Percentiles rank a stretch among this genome's conserved stretches.
Evolutionary conservation across 2,797 vertebrate genomes (phyloP).

Genomic region (Intellagama lesueurii): DNA sequence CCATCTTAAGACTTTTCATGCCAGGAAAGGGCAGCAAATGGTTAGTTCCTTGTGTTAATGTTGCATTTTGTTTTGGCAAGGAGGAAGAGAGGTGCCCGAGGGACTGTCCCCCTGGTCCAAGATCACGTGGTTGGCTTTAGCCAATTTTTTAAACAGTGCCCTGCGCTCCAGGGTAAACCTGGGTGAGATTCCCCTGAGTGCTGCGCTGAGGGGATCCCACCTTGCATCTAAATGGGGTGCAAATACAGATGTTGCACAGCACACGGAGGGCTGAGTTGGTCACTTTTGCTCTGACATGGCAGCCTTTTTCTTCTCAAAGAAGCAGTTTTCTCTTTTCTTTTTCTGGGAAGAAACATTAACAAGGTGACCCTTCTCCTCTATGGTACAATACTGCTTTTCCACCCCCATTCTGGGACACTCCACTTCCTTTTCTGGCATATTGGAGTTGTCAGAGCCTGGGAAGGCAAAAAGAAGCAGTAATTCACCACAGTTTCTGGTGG

Average conservation of each 20-base stretch:
- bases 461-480: background rate
- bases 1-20: background rate
- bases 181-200: too few species aligned
- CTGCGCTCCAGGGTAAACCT: too few species aligned
- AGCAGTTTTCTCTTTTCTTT: too few species aligned
- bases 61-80: background rate
- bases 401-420: background rate
- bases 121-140: too few species aligned
- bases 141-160: too few species aligned
- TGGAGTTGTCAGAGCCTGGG: background rate
- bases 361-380: background rate
- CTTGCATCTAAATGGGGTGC: background rate
- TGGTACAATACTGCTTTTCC: background rate
- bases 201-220: background rate
- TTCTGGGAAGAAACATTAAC: background rate
- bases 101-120: background rate
- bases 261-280: background rate
- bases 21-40: background rate
- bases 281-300: background rate
- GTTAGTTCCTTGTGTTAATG: background rate
- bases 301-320: background rate
- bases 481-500: background rate
- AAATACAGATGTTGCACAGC: background rate
- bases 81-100: background rate
- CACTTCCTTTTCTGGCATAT: background rate